These are phyloP conservation scores for Boloria selene DNA, from an alignment of 2,888 invertebrate species.

Conservation along the genomic window DNA sequence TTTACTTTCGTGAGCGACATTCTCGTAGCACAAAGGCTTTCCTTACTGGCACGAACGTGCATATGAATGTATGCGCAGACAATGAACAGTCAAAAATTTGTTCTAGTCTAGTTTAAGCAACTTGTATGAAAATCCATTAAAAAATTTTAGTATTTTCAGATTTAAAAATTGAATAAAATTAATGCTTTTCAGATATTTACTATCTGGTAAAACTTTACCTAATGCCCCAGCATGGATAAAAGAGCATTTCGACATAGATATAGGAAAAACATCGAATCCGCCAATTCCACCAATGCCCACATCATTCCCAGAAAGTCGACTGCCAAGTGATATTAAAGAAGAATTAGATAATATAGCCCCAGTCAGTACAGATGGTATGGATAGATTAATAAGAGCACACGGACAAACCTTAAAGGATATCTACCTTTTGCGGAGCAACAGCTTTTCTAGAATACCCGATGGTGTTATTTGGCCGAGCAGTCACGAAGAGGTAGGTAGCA, in stretches of 20 bases:
- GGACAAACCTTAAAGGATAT: slow-evolving; percentile 97
- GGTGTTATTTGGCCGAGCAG: slow-evolving; percentile 95
- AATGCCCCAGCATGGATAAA: slow-evolving; percentile 91
- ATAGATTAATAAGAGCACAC: slow-evolving; percentile 93
- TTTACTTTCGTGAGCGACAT: too few species aligned
- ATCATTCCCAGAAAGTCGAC: slow-evolving; percentile 85
- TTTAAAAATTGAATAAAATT: too few species aligned
- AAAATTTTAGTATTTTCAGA: too few species aligned
- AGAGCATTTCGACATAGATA: slow-evolving; percentile 86
- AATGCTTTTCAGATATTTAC: slow-evolving; percentile 86
- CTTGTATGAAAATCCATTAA: too few species aligned
- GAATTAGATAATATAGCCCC: slow-evolving; percentile 76
- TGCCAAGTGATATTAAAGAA: slow-evolving; percentile 83
- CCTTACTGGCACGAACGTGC: too few species aligned
- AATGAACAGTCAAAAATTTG: too few species aligned
- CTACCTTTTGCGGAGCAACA: slow-evolving; percentile 87
- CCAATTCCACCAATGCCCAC: slow-evolving; percentile 79
- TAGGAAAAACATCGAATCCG: slow-evolving; percentile 60
- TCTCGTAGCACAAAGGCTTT: too few species aligned
- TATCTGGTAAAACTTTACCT: slow-evolving; percentile 88
- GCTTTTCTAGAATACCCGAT: slow-evolving; percentile 94
- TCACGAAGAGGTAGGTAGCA: slow-evolving; percentile 85
- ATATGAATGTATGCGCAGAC: too few species aligned
- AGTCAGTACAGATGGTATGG: slow-evolving; percentile 86
- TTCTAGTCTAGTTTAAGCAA: too few species aligned